phyloP scores from a whole-genome alignment of 2,113 vertebrate species.

The Atlantisia rogersi region DNA sequence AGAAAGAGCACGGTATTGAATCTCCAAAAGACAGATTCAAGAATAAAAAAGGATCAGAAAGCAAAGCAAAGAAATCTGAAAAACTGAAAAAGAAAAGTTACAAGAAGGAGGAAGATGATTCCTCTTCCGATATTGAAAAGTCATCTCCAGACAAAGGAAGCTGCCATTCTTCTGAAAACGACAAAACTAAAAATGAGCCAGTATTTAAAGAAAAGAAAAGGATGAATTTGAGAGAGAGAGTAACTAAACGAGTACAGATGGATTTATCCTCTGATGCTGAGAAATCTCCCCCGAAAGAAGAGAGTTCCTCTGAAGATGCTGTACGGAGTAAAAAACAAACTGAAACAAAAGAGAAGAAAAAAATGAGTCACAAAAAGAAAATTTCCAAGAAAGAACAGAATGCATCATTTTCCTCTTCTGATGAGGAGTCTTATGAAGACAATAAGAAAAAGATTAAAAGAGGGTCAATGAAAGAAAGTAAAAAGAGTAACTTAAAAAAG shows the following conservation, averaged over 20 bases:
- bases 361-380: conserved; percentile 72
- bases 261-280: conserved; percentile 74
- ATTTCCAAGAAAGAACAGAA: conserved; percentile 55
- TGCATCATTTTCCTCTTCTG: conserved; percentile 75
- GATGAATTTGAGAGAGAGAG: conserved; percentile 64
- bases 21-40: conserved; percentile 38
- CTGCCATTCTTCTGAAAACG: conserved; percentile 69
- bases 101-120: conserved; percentile 60
- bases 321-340: conserved; percentile 21
- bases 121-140: conserved; percentile 64
- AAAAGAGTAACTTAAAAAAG: conserved; percentile 67
- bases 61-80: conserved; percentile 57
- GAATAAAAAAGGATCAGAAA: conserved; percentile 36
- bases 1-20: conserved; percentile 53
- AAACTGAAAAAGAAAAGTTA: conserved; percentile 59
- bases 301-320: conserved; percentile 65
- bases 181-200: conserved; percentile 47
- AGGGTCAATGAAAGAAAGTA: conserved; percentile 64
- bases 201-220: conserved; percentile 44
- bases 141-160: conserved; percentile 59
- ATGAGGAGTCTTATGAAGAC: conserved; percentile 73
- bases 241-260: conserved; percentile 24
- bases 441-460: conserved; percentile 72
- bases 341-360: conserved; percentile 72
- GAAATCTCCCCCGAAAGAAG: conserved; percentile 68